These are phyloP conservation scores for Drymonia ruficornis DNA, from an alignment of 2,888 invertebrate species.

Conservation along the genomic window DNA sequence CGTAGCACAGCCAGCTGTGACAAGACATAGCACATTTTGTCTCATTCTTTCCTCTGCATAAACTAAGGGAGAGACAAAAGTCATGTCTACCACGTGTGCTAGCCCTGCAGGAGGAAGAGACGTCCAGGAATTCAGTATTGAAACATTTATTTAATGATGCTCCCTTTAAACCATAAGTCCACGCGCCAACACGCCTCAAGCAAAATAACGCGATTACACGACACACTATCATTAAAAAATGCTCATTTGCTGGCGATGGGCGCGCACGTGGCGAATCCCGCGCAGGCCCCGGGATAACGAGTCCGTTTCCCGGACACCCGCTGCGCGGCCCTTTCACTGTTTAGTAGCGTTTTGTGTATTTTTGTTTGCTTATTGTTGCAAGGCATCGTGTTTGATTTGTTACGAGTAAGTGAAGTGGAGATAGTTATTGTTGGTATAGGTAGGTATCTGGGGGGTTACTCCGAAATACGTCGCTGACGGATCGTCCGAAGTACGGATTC, in stretches of 20 bases:
- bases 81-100: too few species aligned
- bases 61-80: too few species aligned
- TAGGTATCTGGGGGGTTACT: too few species aligned
- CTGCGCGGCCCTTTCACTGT: constrained; percentile 43
- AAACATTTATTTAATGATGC: background rate
- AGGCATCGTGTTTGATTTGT: constrained; percentile 4
- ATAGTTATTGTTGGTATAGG: background rate
- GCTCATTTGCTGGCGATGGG: constrained; percentile 43
- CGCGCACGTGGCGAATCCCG: constrained; percentile 31
- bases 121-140: too few species aligned
- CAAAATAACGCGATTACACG: constrained; percentile 37
- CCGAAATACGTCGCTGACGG: too few species aligned
- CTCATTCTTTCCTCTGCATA: too few species aligned
- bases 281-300: constrained; percentile 52
- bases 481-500: too few species aligned
- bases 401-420: background rate
- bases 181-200: constrained; percentile 14
- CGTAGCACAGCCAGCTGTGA: too few species aligned
- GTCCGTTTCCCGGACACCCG: constrained; percentile 63
- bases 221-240: constrained; percentile 42
- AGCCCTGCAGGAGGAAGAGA: too few species aligned
- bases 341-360: constrained; percentile 34
- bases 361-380: constrained; percentile 32
- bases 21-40: too few species aligned
- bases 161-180: constrained; percentile 1